These are phyloP conservation scores for Drosophila antonietae DNA, from an alignment of 2,888 invertebrate genomes.

Conservation along the genomic window DNA sequence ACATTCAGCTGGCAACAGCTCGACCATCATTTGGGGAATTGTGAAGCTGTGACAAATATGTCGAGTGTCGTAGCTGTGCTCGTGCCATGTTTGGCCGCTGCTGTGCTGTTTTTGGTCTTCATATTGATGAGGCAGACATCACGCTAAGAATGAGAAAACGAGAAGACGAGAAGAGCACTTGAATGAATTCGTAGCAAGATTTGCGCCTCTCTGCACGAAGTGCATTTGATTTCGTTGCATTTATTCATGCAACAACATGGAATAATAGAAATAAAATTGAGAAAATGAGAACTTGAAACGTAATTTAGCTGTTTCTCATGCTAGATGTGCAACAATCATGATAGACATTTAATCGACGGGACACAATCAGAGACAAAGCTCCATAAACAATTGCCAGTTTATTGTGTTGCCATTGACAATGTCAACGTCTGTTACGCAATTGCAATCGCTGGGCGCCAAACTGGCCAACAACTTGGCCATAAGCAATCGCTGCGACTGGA, in stretches of 20 bases:
- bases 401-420: constrained; percentile 53
- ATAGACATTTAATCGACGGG: constrained; percentile 53
- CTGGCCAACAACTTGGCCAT: constrained; percentile 39
- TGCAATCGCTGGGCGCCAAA: constrained; percentile 45
- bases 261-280: background rate
- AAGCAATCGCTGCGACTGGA: constrained; percentile 14
- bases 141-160: constrained; percentile 16
- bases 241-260: constrained; percentile 12
- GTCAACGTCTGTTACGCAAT: constrained; percentile 45
- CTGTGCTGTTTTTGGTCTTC: constrained; percentile 30
- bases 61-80: constrained; percentile 44
- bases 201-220: constrained; percentile 29
- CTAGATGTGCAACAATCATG: constrained; percentile 55
- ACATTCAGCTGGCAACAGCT: constrained; percentile 14
- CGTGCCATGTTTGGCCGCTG: constrained; percentile 7
- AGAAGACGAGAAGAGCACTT: constrained; percentile 23
- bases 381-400: constrained; percentile 59
- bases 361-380: constrained; percentile 34
- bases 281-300: constrained; percentile 15
- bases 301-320: constrained; percentile 50
- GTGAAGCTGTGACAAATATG: constrained; percentile 68
- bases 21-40: constrained; percentile 59
- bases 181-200: constrained; percentile 59
- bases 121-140: constrained; percentile 69
- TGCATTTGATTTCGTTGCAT: constrained; percentile 61